Evolutionary conservation across 2,888 invertebrate species (phyloP), one percentile per base, ranked within the genome.

Genomic region (Dexiosoma caninum): DNA sequence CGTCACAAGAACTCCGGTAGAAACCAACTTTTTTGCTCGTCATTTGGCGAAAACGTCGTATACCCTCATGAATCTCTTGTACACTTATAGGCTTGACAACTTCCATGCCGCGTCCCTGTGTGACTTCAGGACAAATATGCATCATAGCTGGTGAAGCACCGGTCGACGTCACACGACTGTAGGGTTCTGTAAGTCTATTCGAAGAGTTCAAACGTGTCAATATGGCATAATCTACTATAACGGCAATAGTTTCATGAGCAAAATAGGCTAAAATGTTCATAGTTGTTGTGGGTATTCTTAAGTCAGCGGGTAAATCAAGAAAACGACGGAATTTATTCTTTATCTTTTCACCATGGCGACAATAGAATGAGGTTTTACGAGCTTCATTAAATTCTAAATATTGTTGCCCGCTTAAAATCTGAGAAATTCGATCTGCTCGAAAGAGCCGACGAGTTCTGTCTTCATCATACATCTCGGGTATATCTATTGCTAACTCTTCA

Each of bases 171-270:
- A 94, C 92, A 81, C 94, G 93, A 82, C 93, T 93, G 71, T 94
- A 93, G 0, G 95, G 94, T 87, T 95, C 95, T 2, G 93, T 93
- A 46, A 91, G 90, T 49, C 92, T 93, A 87, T 93, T 93, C 81
- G 92, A 93, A 44, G 92, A 92, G 88, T 97, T 97, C 85, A 96
- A 93, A 51, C 96, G 92, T 1, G 97, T 94, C 57, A 97, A 88
- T 81, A 97, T 93, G 0, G 96, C 95, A 84, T 95, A 93, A 90
- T 97, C 97, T 1, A 96, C 94, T 74, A 97, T 93, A 88, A 96
- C 95, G 0, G 97, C 97, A 7, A 98, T 95, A 0, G 96, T 96
- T 91, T 98, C 97, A 88, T 96, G 96, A 0, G 97, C 96, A 83
- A 97, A 91, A 87, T 97, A 97, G 55, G 95, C 93, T 81, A 98